A percentile compares a stretch with the other conserved stretches of the same genome.
phyloP scores from a whole-genome alignment of 1,140 invertebrate species.

The Hyposmocoma kahamanoa region DNA sequence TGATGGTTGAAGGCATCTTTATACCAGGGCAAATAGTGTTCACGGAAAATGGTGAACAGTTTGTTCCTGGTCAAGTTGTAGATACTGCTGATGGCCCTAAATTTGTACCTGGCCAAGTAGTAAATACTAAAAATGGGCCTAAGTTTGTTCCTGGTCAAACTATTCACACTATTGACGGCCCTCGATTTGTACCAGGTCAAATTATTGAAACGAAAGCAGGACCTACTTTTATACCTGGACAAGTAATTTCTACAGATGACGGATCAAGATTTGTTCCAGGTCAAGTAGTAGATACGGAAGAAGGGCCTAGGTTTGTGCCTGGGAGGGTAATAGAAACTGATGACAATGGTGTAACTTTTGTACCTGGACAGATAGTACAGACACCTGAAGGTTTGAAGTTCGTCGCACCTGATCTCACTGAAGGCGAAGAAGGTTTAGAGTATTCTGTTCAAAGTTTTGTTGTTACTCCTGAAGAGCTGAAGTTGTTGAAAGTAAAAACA shows the following conservation, averaged over 20 bases:
- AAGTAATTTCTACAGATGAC: conserved; percentile 82
- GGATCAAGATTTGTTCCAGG: conserved; percentile 83
- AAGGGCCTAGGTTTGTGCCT: conserved; percentile 83
- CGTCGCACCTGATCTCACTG: conserved; percentile 80
- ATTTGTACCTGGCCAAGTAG: conserved; percentile 83
- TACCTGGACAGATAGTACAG: conserved; percentile 82
- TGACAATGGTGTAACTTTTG: conserved; percentile 79
- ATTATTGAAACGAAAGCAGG: conserved; percentile 82
- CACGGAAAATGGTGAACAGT: conserved; percentile 81
- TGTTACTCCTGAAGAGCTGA: conserved; percentile 81
- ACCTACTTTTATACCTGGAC: conserved; percentile 83
- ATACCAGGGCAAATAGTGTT: conserved; percentile 82
- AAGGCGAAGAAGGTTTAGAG: conserved; percentile 79
- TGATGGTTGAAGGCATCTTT: conserved; percentile 79
- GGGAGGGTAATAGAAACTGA: conserved; percentile 80
- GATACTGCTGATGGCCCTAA: conserved; percentile 78
- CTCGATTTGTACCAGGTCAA: conserved; percentile 81
- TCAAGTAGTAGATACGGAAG: conserved; percentile 82
- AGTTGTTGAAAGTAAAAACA: conserved; percentile 76
- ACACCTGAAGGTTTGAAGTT: conserved; percentile 82
- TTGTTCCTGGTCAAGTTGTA: conserved; percentile 84
- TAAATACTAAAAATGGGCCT: conserved; percentile 78
- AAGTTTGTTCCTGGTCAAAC: conserved; percentile 84
- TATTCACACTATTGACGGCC: conserved; percentile 79
- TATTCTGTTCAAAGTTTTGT: conserved; percentile 86